Base-by-base conservation (phyloP, 2,888 invertebrate genomes). In the Hirtodrosophila trivittata region DNA sequence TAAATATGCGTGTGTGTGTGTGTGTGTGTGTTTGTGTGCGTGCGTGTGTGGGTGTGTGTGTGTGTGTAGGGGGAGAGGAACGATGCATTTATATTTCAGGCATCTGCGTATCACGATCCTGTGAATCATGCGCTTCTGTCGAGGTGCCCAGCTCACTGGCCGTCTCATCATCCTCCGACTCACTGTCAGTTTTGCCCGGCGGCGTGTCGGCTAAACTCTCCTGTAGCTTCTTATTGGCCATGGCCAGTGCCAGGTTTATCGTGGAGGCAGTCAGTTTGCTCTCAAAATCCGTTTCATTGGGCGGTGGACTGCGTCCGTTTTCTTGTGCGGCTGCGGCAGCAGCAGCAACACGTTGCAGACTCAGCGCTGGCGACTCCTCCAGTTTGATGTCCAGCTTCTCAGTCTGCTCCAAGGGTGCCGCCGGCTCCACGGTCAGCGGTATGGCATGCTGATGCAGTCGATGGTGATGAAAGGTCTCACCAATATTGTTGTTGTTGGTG, bases 241-340 rank as follows among this genome's bases (percentile, higher is more conserved):
- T 70, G 26, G 86, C 72, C 67, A 89, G 56, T 10, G 82, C 88
- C 60, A 86, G 87, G 41, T 90, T 85, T 57, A 90, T 90, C 76
- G 89, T 90, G 25, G 90, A 90, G 32, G 89, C 90, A 6, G 88
- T 86, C 51, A 90, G 72, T 74, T 89, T 89, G 52, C 89, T 87
- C 59, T 91, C 91, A 54, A 89, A 89, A 66, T 90, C 90, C 77
- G 89, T 87, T 69, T 88, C 86, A 16, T 39, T 55, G 8, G 56
- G 6, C 30, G 71, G 26, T 16, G 75, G 49, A 42, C 55, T 76
- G 41, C 56, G 30, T 8, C 70, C 76, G 3, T 81, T 86, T 13
- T 70, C 62, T 28, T 55, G 59, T 1, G 55, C 39, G 0, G 16
- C 72, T 0, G 69, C 73, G 8, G 75, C 80, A 4, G 64, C 78